phyloP scores from a whole-genome alignment of 2,888 invertebrate species.

The Teleogryllus oceanicus region DNA sequence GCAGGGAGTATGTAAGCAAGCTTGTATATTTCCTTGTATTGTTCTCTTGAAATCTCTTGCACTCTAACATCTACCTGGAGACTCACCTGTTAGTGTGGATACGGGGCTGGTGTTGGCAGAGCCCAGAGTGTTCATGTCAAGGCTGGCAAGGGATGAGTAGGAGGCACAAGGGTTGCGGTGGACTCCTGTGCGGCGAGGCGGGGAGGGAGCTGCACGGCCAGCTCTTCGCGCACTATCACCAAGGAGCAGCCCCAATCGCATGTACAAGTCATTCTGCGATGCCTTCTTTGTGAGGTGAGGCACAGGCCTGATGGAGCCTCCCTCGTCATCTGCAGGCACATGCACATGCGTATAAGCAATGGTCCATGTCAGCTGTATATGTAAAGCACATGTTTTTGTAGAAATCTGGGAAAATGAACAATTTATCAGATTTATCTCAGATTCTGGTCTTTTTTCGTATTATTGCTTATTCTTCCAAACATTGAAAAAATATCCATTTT shows the following conservation, averaged over 20 bases:
- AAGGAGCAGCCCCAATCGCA: slow-evolving; percentile 75
- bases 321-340: slow-evolving; percentile 63
- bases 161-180: slow-evolving; percentile 49
- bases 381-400: too few species aligned
- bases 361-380: background rate
- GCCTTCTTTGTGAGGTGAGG: slow-evolving; percentile 44
- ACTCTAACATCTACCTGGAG: too few species aligned
- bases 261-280: slow-evolving; percentile 73
- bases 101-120: slow-evolving; percentile 84
- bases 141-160: slow-evolving; percentile 55
- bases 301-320: slow-evolving; percentile 62
- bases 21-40: too few species aligned
- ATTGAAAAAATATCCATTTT: background rate
- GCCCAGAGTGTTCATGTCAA: slow-evolving; percentile 63
- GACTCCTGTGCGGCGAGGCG: slow-evolving; percentile 37
- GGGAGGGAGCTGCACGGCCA: slow-evolving; percentile 52
- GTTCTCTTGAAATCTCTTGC: too few species aligned
- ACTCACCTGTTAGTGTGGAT: slow-evolving; percentile 73
- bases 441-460: background rate
- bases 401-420: too few species aligned
- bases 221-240: slow-evolving; percentile 63
- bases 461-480: background rate
- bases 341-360: slow-evolving; percentile 27
- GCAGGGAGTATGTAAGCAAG: too few species aligned
- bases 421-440: too few species aligned